Conservation (phyloP, 2,797 vertebrate genomes). For the Pagetopsis macropterus region DNA sequence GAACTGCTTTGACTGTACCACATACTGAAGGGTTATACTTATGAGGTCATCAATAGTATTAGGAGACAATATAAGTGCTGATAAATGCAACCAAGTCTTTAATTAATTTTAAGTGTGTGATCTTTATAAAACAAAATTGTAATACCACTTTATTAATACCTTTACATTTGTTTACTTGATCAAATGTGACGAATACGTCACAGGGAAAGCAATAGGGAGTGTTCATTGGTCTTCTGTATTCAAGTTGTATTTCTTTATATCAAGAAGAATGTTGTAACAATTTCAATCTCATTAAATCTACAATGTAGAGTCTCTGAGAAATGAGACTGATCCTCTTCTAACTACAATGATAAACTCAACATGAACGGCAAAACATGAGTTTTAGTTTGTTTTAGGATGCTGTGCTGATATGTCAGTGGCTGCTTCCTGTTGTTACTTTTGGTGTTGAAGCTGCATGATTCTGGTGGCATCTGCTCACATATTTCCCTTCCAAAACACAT, state of each 20-base stretch:
- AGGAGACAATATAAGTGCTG: slow-evolving; percentile 5
- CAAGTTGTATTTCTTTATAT: not conserved
- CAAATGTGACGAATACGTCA: too few relatives aligned
- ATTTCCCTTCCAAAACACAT: slow-evolving; percentile 61
- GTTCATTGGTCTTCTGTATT: not conserved
- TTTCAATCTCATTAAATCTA: not conserved
- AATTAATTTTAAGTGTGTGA: not conserved
- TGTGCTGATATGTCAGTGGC: slow-evolving; percentile 42
- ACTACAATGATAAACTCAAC: not conserved
- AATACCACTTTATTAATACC: slow-evolving; percentile 1
- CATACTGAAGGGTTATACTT: slow-evolving; percentile 1
- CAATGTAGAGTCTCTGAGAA: not conserved
- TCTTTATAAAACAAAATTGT: not conserved
- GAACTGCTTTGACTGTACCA: slow-evolving; percentile 10
- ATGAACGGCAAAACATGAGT: not conserved
- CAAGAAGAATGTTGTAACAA: not conserved
- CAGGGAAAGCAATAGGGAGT: too few relatives aligned
- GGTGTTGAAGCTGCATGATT: slow-evolving; percentile 28
- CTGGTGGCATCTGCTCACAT: slow-evolving; percentile 45
- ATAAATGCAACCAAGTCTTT: not conserved
- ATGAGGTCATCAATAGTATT: slow-evolving; percentile 24
- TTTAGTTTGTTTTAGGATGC: not conserved
- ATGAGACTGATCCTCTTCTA: not conserved
- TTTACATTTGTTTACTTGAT: too few relatives aligned
- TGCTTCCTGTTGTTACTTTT: slow-evolving; percentile 23